A percentile compares a stretch with the other conserved stretches of the same genome.
Evolutionary conservation across 1,140 invertebrate species (phyloP).

Genomic region (Tetranychus cinnabarinus): DNA sequence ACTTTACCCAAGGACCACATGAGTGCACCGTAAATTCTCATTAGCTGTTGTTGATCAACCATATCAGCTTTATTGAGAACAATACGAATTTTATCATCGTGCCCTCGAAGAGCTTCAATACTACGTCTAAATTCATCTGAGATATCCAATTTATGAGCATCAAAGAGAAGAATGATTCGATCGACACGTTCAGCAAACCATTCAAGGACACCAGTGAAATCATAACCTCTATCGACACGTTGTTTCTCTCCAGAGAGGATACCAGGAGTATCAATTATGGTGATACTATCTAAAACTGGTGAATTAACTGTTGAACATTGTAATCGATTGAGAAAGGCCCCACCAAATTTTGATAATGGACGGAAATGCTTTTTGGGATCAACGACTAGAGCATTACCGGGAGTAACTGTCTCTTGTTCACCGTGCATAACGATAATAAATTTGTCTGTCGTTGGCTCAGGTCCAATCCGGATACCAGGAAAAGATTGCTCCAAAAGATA

Average conservation of each 20-base stretch:
- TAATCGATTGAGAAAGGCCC: conserved; percentile 41
- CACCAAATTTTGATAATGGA: conserved; percentile 38
- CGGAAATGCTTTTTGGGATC: conserved; percentile 43
- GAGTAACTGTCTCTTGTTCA: conserved; percentile 35
- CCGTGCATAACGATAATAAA: conserved; percentile 44
- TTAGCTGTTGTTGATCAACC: conserved; percentile 44
- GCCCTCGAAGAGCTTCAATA: conserved; percentile 36
- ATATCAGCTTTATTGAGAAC: conserved; percentile 49
- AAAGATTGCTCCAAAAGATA: conserved; percentile 37
- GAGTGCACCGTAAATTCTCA: conserved; percentile 47
- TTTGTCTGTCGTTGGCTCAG: conserved; percentile 41
- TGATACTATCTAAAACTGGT: conserved; percentile 29
- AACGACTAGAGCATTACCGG: conserved; percentile 45
- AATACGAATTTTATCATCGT: conserved; percentile 47
- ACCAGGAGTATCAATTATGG: conserved; percentile 34
- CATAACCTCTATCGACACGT: conserved; percentile 34
- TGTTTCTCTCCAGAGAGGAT: conserved; percentile 35
- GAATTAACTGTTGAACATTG: conserved; percentile 27
- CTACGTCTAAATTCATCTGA: conserved; percentile 40
- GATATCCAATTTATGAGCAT: conserved; percentile 50
- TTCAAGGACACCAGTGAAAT: conserved; percentile 42
- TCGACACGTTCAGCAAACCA: conserved; percentile 51
- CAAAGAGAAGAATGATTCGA: conserved; percentile 43
- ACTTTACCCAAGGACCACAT: conserved; percentile 42
- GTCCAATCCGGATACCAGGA: conserved; percentile 36